phyloP scores from a whole-genome alignment of 2,797 vertebrate species.

The Cryptoblepharus egeriae region DNA sequence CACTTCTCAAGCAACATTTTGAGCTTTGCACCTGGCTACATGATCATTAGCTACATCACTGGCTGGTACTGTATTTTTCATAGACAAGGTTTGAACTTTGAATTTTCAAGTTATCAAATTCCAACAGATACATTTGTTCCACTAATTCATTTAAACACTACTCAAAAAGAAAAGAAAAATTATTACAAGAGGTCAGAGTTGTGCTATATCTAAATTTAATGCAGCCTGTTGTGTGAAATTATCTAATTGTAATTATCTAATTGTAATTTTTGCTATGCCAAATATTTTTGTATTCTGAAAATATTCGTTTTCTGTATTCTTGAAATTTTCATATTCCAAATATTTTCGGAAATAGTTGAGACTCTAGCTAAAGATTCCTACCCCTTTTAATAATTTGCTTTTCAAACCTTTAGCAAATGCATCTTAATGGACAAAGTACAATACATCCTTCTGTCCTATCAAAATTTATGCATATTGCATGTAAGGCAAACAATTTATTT shows the following conservation, averaged over 20 bases:
- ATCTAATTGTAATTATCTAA: too few species aligned
- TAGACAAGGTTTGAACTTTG: not conserved
- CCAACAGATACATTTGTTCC: not conserved
- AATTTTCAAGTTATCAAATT: not conserved
- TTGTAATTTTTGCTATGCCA: too few species aligned
- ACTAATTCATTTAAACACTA: not conserved
- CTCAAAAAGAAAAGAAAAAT: not conserved
- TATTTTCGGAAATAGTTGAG: too few species aligned
- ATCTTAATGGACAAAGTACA: not conserved
- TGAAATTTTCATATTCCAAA: too few species aligned
- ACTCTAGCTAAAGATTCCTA: not conserved
- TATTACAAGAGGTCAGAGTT: too few species aligned
- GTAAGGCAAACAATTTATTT: not conserved
- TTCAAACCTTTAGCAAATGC: not conserved
- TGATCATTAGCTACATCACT: too few species aligned
- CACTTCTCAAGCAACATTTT: too few species aligned
- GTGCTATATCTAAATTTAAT: not conserved
- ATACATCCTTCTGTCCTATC: not conserved
- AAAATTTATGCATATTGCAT: not conserved
- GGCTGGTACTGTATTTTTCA: too few species aligned
- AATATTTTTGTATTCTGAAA: too few species aligned
- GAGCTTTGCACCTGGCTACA: too few species aligned
- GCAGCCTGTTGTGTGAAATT: not conserved
- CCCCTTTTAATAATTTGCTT: not conserved
- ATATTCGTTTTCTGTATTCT: too few species aligned